Base-by-base conservation (phyloP, 2,113 vertebrate genomes). In the Perognathus longimembris region DNA sequence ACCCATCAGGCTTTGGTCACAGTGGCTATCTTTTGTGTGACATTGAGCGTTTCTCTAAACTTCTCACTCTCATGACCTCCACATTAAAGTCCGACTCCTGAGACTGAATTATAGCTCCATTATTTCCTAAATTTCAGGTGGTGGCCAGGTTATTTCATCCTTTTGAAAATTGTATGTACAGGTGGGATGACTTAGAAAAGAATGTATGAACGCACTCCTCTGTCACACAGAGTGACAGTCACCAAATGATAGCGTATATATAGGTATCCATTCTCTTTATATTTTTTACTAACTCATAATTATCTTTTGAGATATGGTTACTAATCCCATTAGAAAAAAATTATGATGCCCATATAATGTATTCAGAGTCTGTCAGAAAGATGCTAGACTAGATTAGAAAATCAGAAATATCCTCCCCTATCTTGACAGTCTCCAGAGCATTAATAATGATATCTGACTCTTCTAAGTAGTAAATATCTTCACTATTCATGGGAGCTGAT, bases 241-340 rank as follows among this genome's bases (percentile, higher is more conserved):
- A 77, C 6, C 42, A 22, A 86, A 80, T 80, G 54, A 76, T 30
- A 70, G 4, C 40, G 86, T 92, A 76, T 34, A 79, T 40, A 20
- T 79, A 83, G 73, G 78, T 77, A 90, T 34, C 64, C 42, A 73
- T 93, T 94, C 93, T 77, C 83, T 86, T 74, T 50, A 88, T 45
- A 24, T 32, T 71, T 38, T 54, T 61, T 63, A 7, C 9, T 82
- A 75, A 81, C 79, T 90, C 73, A 21, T 77, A 88, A 84, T 73
- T 70, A 92, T 63, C 21, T 8, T 92, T 90, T 74, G 6, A 79
- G 84, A 76, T 59, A 34, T 17, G 79, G 17, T 50, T 76, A 93
- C 7, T 54, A 80, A 45, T 71, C 10, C 50, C n/a, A 71, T 34
- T 15, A 85, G 9, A 20, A 81, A 87, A 85, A 83, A 77, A 92